phyloP scores from a whole-genome alignment of 2,113 vertebrate genomes.

The Cavia aperea region DNA sequence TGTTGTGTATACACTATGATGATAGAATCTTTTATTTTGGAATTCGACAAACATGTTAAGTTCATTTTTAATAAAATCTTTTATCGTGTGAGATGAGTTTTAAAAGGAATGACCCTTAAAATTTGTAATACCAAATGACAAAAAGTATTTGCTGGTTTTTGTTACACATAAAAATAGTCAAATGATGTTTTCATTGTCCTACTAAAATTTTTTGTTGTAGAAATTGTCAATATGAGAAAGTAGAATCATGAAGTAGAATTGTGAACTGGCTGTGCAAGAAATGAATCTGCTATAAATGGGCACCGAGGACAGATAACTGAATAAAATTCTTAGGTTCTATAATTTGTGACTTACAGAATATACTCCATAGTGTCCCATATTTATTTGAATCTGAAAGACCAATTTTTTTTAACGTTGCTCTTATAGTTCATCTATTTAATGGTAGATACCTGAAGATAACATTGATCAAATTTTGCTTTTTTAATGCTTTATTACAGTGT shows the following conservation, averaged over 20 bases:
- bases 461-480: neutral
- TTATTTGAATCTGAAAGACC: neutral
- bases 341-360: constrained; percentile 16
- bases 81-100: constrained; percentile 29
- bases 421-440: neutral
- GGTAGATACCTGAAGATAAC: neutral
- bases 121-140: neutral
- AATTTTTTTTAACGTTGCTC: neutral
- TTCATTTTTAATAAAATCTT: constrained; percentile 16
- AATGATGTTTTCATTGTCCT: neutral
- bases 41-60: neutral
- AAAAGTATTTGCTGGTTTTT: neutral
- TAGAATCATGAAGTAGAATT: neutral
- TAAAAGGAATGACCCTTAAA: constrained; percentile 13
- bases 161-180: neutral
- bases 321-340: neutral
- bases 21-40: constrained; percentile 31
- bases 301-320: neutral
- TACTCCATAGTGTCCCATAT: neutral
- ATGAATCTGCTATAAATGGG: constrained; percentile 22
- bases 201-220: constrained; percentile 19
- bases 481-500: neutral
- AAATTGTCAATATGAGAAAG: constrained; percentile 13
- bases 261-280: neutral
- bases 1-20: neutral